Evolutionary conservation across 2,888 invertebrate species (phyloP).

Genomic region (Chrysina gloriosa): DNA sequence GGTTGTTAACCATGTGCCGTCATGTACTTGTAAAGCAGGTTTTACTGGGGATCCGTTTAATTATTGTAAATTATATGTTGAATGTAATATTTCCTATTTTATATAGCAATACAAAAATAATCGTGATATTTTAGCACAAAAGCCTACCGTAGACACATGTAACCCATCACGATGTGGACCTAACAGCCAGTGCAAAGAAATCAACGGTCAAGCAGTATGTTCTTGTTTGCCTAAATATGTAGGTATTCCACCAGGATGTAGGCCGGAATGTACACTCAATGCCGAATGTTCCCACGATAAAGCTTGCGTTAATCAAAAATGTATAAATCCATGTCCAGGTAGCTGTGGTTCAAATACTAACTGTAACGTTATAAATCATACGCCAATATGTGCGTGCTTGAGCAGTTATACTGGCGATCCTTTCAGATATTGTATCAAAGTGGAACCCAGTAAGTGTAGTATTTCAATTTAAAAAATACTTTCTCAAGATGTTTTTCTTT

Average conservation of each 20-base stretch:
- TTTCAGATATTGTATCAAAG: conserved; percentile 75
- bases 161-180: conserved; percentile 83
- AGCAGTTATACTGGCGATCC: conserved; percentile 75
- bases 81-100: conserved; percentile 66
- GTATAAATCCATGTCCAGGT: conserved; percentile 67
- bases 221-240: conserved; percentile 71
- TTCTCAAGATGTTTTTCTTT: too few relatives aligned
- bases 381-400: conserved; percentile 76
- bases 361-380: conserved; percentile 71
- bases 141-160: conserved; percentile 69
- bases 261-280: conserved; percentile 70
- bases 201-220: conserved; percentile 70
- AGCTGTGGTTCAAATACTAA: conserved; percentile 68
- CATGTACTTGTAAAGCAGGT: conserved; percentile 76
- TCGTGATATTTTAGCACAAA: conserved; percentile 50
- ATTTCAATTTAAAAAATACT: too few relatives aligned
- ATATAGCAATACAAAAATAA: conserved; percentile 53
- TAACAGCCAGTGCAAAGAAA: conserved; percentile 78
- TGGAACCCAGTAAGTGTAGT: conserved; percentile 48
- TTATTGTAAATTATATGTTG: conserved; percentile 67
- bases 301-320: conserved; percentile 61
- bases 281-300: conserved; percentile 68
- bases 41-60: conserved; percentile 83
- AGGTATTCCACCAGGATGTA: conserved; percentile 72
- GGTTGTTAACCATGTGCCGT: conserved; percentile 78